Evolutionary conservation across 2,888 invertebrate species (phyloP).

Genomic region (Aproaerema taeniolella): DNA sequence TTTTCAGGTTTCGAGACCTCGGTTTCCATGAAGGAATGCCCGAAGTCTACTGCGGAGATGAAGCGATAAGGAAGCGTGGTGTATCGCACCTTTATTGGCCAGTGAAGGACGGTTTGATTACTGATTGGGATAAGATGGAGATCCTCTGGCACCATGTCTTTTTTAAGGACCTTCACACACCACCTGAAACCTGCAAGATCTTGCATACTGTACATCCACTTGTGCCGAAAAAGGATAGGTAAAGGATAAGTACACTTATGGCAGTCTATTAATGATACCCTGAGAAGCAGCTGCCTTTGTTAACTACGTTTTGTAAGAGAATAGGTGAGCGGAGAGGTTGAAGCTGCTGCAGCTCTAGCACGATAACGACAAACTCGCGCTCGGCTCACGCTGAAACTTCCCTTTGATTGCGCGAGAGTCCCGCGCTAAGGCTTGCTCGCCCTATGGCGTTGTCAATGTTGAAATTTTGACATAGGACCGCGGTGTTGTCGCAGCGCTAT

Average conservation of each 20-base stretch:
- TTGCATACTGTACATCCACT: constrained; percentile 89
- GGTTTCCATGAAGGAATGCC: constrained; percentile 44
- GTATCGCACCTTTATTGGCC: constrained; percentile 82
- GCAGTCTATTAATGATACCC: too few relatives aligned
- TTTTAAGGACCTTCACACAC: constrained; percentile 87
- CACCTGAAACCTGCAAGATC: constrained; percentile 88
- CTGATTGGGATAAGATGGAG: constrained; percentile 93
- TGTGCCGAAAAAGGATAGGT: constrained; percentile 84
- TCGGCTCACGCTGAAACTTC: too few relatives aligned
- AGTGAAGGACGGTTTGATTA: constrained; percentile 86
- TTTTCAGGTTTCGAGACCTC: constrained; percentile 40
- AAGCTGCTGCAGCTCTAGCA: too few relatives aligned
- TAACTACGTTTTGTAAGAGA: too few relatives aligned
- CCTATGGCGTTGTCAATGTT: too few relatives aligned
- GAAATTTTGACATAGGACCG: too few relatives aligned
- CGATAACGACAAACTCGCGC: too few relatives aligned
- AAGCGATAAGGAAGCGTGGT: constrained; percentile 74
- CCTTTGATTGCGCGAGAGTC: too few relatives aligned
- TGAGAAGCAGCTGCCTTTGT: too few relatives aligned
- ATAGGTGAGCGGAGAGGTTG: too few relatives aligned
- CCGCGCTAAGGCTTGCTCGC: too few relatives aligned
- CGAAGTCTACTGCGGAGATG: constrained; percentile 76
- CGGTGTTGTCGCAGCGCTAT: too few relatives aligned
- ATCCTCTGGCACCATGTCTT: constrained; percentile 93
- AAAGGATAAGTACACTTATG: constrained; percentile 15